phyloP scores from a whole-genome alignment of 2,888 invertebrate species.

The Dione juno region DNA sequence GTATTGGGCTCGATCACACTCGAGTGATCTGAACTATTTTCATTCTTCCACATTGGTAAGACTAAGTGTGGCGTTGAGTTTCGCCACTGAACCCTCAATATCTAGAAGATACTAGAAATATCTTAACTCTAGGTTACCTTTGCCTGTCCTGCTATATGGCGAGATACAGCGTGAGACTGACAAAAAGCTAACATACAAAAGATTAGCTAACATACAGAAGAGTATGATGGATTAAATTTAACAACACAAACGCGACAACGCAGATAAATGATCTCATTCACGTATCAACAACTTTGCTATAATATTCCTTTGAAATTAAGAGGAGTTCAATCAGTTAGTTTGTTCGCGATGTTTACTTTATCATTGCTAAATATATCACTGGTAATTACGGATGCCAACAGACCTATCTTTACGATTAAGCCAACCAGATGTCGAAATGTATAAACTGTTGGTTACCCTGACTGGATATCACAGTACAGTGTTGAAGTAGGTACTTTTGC shows the following conservation, averaged over 20 bases:
- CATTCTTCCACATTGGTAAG: too few relatives aligned
- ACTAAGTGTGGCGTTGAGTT: too few relatives aligned
- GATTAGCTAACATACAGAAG: too few relatives aligned
- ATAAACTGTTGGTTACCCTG: constrained; percentile 21
- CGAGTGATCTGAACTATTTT: too few relatives aligned
- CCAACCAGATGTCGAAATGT: constrained; percentile 28
- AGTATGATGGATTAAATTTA: too few relatives aligned
- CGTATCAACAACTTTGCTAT: neutral
- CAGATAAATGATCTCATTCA: neutral
- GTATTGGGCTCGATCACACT: too few relatives aligned
- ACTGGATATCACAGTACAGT: constrained; percentile 13
- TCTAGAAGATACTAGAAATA: too few relatives aligned
- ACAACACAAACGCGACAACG: neutral
- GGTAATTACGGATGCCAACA: constrained; percentile 28
- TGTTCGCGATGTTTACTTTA: constrained; percentile 29
- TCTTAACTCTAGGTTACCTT: too few relatives aligned
- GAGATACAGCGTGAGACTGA: too few relatives aligned
- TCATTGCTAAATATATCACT: constrained; percentile 29
- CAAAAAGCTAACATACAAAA: too few relatives aligned
- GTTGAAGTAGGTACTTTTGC: constrained; percentile 1
- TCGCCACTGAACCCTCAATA: too few relatives aligned
- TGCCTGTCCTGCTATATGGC: too few relatives aligned
- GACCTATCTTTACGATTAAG: constrained; percentile 22
- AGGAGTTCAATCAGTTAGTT: constrained; percentile 6
- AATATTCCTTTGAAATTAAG: neutral